phyloP scores from a whole-genome alignment of 2,113 vertebrate genomes.

The Dromaius novaehollandiae region DNA sequence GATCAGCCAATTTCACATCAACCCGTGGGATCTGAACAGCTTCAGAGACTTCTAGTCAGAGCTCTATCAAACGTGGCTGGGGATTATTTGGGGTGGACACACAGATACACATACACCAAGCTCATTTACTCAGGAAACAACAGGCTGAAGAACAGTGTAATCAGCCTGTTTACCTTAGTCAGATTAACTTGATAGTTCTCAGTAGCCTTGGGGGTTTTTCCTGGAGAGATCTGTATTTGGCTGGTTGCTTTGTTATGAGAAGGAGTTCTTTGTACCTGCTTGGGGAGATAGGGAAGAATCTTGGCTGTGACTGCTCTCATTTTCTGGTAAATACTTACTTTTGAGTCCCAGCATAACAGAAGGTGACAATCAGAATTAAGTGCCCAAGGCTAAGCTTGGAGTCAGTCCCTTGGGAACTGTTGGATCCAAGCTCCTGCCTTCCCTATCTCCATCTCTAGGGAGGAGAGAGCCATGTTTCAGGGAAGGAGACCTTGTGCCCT shows the following conservation, averaged over 20 bases:
- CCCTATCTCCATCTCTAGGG: background rate
- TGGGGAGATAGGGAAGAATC: background rate
- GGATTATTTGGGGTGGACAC: background rate
- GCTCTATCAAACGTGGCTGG: background rate
- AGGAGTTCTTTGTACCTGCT: conserved; percentile 33
- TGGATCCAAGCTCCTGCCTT: background rate
- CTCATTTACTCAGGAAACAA: background rate
- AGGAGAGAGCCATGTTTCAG: background rate
- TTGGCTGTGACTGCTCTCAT: background rate
- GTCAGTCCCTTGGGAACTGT: background rate
- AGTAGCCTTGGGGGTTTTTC: conserved; percentile 13
- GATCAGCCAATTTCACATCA: background rate
- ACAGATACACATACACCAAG: background rate
- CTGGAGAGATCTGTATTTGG: background rate
- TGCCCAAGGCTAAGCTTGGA: background rate
- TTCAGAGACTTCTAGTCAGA: background rate
- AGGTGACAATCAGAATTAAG: background rate
- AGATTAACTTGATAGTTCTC: background rate
- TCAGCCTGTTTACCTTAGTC: background rate
- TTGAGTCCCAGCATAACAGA: background rate
- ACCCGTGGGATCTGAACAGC: background rate
- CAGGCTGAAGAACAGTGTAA: background rate
- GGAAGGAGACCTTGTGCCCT: rapidly evolving
- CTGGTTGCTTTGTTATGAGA: background rate
- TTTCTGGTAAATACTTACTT: background rate